Evolutionary conservation across 2,113 vertebrate species (phyloP), one percentile per base, ranked within the genome.

Genomic region (Suricata suricatta): DNA sequence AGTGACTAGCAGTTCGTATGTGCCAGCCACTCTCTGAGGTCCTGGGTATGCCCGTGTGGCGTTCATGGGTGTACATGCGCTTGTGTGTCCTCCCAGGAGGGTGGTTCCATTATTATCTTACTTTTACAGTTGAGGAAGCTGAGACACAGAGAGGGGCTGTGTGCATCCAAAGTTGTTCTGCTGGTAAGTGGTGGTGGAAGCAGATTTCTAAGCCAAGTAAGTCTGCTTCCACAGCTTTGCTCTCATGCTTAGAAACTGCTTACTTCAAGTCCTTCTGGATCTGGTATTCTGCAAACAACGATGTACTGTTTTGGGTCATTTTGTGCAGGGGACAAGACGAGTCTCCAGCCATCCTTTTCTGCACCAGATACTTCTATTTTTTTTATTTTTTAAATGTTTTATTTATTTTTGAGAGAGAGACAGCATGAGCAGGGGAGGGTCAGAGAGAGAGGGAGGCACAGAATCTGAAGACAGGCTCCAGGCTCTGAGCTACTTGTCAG

Each of bases 1-100:
- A n/a, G 38, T 47, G 69, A 16, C 15, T 13, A 74, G 44, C 4
- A 29, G 33, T 33, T 64, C 6, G 0, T 8, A 4, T 0, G 44
- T 47, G 7, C n/a, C 1, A 0, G 47, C 23, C n/a, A 29, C 35
- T 63, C 35, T 7, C n/a, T 0, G 66, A 54, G 14, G 66, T 13
- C 11, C 31, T 23, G 17, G 10, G 13, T 15, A 6, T 33, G 33
- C 13, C 7, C 41, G 3, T 14, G 5, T 6, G 23, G 38, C 2
- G 0, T 13, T 8, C 7, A 1, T 31, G 4, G 3, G 15, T 8
- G 19, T 7, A 5, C 38, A 0, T 0, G 1, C 0, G 12, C 29
- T 23, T 33, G 17, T 47, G 7, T 31, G 25, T 68, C 57, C 31
- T 85, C 29, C 31, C 44, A 69, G n/a, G 47, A 68, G 16, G n/a